Evolutionary conservation across 1,140 invertebrate genomes (phyloP), one percentile per base, ranked within the genome.

Genomic region (Metopolophium dirhodum): DNA sequence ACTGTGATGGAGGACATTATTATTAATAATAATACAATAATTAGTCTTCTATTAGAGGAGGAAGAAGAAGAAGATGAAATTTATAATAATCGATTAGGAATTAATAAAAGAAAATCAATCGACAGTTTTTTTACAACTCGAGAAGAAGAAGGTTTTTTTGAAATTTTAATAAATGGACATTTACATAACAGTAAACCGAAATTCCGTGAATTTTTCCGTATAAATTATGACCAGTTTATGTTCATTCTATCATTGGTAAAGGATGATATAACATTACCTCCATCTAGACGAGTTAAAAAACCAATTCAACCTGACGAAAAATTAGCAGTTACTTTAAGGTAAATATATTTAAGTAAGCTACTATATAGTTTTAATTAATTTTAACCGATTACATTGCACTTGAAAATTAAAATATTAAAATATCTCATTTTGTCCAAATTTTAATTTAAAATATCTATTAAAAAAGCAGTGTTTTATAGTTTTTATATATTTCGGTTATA

Each of bases 61-160:
- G n/a, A n/a, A n/a, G n/a, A n/a, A n/a, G n/a, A n/a, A 83, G 82
- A 82, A 82, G 68, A 82, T 35, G n/a, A 68, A 20, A 37, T 37
- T 1, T 37, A 37, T 37, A 37, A 37, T 37, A 68, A 68, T 77
- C 30, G 7, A n/a, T 30, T 77, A n/a, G 30, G 0, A 77, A 77
- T 35, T 77, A 86, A 30, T 47, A 47, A 86, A 35, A 86, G 83
- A 86, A 86, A 86, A 3, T 47, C 83, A 86, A 86, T 86, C 2
- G n/a, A 22, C 83, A 47, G 9, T n/a, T 77, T 77, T 77, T 83
- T 83, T 83, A 83, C 30, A 45, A 86, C 68, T 77, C 41, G 83
- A 86, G 22, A 9, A 86, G 83, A 26, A 47, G 83, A 86, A 86
- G 83, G 41, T 30, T 86, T 86, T 86, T 86, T 86, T 86, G 41